phyloP scores from a whole-genome alignment of 2,888 invertebrate species.

The Callosobruchus maculatus region DNA sequence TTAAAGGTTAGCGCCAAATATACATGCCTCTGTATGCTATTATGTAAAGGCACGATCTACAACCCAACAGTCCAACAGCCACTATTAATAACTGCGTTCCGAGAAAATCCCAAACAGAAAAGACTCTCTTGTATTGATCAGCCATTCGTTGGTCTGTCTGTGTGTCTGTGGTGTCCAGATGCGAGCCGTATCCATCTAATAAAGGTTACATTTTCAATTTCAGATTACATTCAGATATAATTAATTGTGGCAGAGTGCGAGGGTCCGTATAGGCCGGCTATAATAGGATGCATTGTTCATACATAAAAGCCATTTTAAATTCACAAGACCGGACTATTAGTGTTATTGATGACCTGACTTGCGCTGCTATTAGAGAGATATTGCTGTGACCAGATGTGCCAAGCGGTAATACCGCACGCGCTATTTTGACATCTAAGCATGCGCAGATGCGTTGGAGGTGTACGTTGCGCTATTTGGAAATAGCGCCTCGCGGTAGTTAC shows the following conservation, averaged over 20 bases:
- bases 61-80: neutral
- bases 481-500: too few species aligned
- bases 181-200: neutral
- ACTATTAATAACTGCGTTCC: neutral
- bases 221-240: conserved; percentile 35
- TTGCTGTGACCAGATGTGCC: too few species aligned
- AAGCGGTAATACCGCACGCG: too few species aligned
- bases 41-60: neutral
- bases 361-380: too few species aligned
- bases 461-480: too few species aligned
- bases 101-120: neutral
- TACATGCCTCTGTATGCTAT: too few species aligned
- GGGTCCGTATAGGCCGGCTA: conserved; percentile 27
- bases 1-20: too few species aligned
- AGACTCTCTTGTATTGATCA: neutral
- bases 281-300: conserved; percentile 47
- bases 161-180: too few species aligned
- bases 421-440: too few species aligned
- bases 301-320: conserved; percentile 47
- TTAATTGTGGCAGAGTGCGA: conserved; percentile 36
- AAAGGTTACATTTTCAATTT: conserved; percentile 32
- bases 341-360: conserved; percentile 47
- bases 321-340: conserved; percentile 46
- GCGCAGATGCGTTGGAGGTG: too few species aligned
- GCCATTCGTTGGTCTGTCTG: neutral